phyloP scores from a whole-genome alignment of 2,113 vertebrate species.

The Ceratotherium simum region DNA sequence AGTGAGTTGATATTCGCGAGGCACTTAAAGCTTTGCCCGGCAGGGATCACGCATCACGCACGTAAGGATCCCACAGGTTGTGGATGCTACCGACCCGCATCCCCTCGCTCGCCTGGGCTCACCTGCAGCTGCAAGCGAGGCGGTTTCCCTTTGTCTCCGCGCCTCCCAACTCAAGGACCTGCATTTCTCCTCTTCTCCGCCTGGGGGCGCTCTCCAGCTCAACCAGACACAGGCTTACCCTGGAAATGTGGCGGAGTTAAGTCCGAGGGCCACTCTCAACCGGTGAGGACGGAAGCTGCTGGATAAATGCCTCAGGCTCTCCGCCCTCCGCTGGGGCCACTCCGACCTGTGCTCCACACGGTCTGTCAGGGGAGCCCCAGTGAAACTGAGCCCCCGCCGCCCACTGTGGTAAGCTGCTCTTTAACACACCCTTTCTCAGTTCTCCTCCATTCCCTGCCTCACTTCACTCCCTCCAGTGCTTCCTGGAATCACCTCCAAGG shows the following conservation, averaged over 20 bases:
- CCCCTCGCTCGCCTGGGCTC: not conserved
- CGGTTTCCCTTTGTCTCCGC: not conserved
- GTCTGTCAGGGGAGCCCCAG: not conserved
- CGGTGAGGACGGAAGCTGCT: not conserved
- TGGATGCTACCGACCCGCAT: accelerated
- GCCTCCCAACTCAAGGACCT: not conserved
- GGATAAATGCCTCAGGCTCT: not conserved
- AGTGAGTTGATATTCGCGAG: not conserved
- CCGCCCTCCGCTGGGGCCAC: not conserved
- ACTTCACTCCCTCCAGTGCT: not conserved
- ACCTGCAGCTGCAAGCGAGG: not conserved
- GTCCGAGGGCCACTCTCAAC: too few relatives aligned
- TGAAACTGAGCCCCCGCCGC: not conserved
- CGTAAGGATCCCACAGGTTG: not conserved
- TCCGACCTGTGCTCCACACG: not conserved
- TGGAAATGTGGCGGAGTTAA: not conserved
- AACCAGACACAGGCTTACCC: not conserved
- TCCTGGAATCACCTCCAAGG: not conserved
- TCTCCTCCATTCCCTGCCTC: not conserved
- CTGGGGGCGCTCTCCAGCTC: not conserved
- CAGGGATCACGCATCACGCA: not conserved
- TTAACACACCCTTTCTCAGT: not conserved
- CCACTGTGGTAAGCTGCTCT: not conserved
- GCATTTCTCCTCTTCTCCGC: not conserved
- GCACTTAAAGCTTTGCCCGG: not conserved